Evolutionary conservation across 1,140 invertebrate genomes (phyloP).

Genomic region (Ceratitis capitata): DNA sequence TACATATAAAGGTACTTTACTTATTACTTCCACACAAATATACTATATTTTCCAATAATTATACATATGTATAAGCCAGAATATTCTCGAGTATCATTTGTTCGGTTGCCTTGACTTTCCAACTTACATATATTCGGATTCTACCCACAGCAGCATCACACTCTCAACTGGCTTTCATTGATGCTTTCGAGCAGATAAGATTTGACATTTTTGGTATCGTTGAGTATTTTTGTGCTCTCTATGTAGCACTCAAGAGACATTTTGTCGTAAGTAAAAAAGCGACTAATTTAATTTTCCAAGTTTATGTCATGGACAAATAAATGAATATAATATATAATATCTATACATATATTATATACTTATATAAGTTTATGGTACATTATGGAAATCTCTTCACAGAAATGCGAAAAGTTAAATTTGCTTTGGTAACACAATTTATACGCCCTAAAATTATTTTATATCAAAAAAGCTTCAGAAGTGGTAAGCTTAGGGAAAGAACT

Average conservation of each 20-base stretch:
- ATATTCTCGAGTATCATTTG: not conserved
- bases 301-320: conserved; percentile 35
- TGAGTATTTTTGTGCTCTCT: conserved; percentile 58
- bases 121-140: too few relatives aligned
- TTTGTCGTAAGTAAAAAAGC: conserved; percentile 62
- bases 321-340: too few relatives aligned
- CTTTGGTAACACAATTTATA: not conserved
- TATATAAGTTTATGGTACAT: not conserved
- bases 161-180: not conserved
- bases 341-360: too few relatives aligned
- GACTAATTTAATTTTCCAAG: conserved; percentile 63
- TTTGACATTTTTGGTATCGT: conserved; percentile 23
- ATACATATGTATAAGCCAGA: not conserved
- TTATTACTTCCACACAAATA: too few relatives aligned
- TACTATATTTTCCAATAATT: not conserved
- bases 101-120: not conserved
- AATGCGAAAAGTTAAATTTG: not conserved
- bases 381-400: not conserved
- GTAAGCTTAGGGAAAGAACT: too few relatives aligned
- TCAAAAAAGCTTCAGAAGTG: too few relatives aligned
- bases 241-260: conserved; percentile 64
- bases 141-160: not conserved
- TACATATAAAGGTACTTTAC: too few relatives aligned
- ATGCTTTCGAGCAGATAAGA: not conserved
- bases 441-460: too few relatives aligned